Evolutionary conservation across 2,797 vertebrate species (phyloP).

Genomic region (Macropus fuliginosus): DNA sequence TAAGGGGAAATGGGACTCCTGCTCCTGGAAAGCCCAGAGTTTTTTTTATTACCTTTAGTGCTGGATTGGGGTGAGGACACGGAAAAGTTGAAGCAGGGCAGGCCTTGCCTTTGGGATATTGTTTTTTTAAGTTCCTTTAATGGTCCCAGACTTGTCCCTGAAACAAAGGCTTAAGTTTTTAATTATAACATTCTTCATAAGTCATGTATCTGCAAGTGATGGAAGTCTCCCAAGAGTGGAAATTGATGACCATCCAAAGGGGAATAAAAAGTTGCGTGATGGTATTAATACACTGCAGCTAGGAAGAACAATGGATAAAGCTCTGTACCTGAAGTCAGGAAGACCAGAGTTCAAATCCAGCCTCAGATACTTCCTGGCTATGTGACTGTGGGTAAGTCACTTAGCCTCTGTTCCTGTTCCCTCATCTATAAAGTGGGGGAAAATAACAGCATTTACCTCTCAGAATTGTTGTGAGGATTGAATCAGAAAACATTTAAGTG

Average conservation of each 20-base stretch:
- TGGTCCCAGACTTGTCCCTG: neutral
- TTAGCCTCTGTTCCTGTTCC: neutral
- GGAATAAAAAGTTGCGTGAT: neutral
- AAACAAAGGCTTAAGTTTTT: neutral
- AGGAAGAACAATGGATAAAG: neutral
- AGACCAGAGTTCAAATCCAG: neutral
- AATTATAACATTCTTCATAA: neutral
- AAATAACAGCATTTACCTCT: neutral
- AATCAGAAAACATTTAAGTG: neutral
- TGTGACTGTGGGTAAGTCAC: neutral
- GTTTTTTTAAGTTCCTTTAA: neutral
- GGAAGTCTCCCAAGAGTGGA: neutral
- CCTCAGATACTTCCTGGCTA: neutral
- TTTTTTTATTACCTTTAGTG: neutral
- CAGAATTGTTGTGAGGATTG: neutral
- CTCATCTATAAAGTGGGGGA: neutral
- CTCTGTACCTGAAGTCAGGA: neutral
- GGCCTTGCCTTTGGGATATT: neutral
- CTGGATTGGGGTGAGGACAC: neutral
- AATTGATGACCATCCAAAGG: neutral
- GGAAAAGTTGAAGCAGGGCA: neutral
- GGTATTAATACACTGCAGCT: neutral
- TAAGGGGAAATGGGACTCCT: neutral
- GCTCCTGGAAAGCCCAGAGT: neutral
- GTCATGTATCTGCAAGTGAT: neutral